Base-by-base conservation (phyloP, 64 coral and sea anemone genomes). In the Astreopora myriophthalma region DNA sequence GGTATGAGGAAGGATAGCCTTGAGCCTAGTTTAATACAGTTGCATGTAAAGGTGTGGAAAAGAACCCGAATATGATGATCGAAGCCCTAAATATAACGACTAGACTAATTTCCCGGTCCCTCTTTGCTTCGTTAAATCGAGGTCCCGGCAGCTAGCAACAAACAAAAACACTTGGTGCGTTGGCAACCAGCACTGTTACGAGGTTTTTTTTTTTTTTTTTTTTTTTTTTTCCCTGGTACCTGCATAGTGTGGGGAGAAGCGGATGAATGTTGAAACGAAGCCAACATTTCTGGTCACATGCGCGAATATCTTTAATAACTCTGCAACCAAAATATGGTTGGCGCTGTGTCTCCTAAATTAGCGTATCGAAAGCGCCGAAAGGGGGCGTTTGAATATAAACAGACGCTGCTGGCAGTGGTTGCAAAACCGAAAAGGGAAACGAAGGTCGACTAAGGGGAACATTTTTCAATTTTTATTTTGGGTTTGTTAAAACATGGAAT, bases 251-350 rank as follows among this genome's bases (percentile, higher is more conserved):
- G 22, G 24, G 74, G 30, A 22, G 9, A 79, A 30, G 48, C 27
- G 13, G 23, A 49, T 60, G 48, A 80, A 80, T 63, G 32, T n/a
- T 83, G 79, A 83, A 64, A 23, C 34, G 31, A 38, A 65, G 79
- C 79, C 79, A 83, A 64, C 52, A 27, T 79, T 79, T 79, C 1
- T 30, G 39, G 75, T 2, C 40, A 44, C 6, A 20, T 17, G 23
- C 12, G 12, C 74, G 48, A 80, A 60, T 80, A 60, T 80, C 55
- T 32, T 60, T 80, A 35, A 80, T 61, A 32, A 30, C 67, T 5
- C 2, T 16, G 52, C 52, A 58, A 58, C 10, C 52, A 11, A 58
- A 58, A 58, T 58, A 16, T 46, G 11, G 10, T 20, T 16, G 9
- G 2, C 2, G 11, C 13, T 20, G 2, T 16, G 52, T 3, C 4